Evolutionary conservation across 1,140 invertebrate genomes (phyloP), one percentile per base, ranked within the genome.

Genomic region (Wiebesia pumilae): DNA sequence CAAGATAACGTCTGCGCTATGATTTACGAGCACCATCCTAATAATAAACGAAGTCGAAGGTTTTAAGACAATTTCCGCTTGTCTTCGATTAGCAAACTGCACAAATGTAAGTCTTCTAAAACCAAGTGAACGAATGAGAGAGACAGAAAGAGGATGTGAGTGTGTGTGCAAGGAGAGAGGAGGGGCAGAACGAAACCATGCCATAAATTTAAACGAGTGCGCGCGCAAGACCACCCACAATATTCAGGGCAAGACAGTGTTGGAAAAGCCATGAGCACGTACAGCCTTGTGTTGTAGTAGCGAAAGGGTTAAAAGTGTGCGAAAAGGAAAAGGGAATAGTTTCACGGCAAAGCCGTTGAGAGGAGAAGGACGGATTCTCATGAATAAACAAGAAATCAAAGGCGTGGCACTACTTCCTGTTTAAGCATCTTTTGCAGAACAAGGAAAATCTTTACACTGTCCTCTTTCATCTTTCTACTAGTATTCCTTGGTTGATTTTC

Each of bases 171-270:
- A n/a, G n/a, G 30, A 79, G n/a, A 54, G 10, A 54, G n/a, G 35
- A n/a, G n/a, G 21, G 35, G 21, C 10, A 43, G n/a, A 54, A n/a
- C 16, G 30, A 38, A 38, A 83, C 33, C 40, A 6, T 16, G 65
- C 43, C 84, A 85, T 85, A 85, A 85, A 85, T 85, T 85, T 40
- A 85, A 86, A 1, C 0, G 65, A 75, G 27, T 19, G 54, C n/a
- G 19, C 47, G n/a, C 38, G 69, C 16, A 24, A 81, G 78, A 73
- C 79, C 84, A 86, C 79, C 84, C 84, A 81, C 40, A 27, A 75
- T 4, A 81, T 81, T 38, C 9, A 69, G 38, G 10, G 19, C 21
- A n/a, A 19, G 30, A 27, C 33, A 58, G 30, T 12, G 40, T 9
- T 47, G 75, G 43, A 67, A 84, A 67, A 84, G 58, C 40, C 3